phyloP scores from a whole-genome alignment of 2,888 invertebrate species.

The Nysson spinosus region DNA sequence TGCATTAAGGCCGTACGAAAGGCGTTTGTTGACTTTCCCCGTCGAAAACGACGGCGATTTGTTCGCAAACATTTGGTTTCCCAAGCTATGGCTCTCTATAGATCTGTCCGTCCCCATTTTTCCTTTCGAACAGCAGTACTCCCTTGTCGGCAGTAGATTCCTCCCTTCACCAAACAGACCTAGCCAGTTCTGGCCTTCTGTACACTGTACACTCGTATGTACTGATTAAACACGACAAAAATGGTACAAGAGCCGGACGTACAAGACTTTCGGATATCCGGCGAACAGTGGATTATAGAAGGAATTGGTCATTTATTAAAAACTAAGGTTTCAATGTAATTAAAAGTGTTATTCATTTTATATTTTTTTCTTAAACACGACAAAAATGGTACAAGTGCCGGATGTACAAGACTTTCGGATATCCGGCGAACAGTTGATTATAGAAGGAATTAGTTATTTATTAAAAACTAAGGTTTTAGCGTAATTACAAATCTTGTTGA shows the following conservation, averaged over 20 bases:
- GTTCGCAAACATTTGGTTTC: slow-evolving; percentile 61
- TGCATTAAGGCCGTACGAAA: slow-evolving; percentile 48
- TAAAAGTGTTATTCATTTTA: too few species aligned
- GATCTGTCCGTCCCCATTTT: slow-evolving; percentile 51
- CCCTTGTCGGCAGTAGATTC: slow-evolving; percentile 3
- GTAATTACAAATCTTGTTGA: too few species aligned
- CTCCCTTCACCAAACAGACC: slow-evolving; percentile 16
- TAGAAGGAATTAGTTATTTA: too few species aligned
- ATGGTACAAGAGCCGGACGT: slow-evolving; percentile 16
- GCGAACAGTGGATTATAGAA: too few species aligned
- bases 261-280: slow-evolving; percentile 16
- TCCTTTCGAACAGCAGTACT: slow-evolving; percentile 25
- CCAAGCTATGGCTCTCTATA: slow-evolving; percentile 40
- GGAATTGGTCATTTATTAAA: too few species aligned
- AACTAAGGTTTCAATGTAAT: too few species aligned
- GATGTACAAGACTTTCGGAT: too few species aligned
- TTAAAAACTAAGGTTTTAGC: too few species aligned
- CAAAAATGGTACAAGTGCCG: too few species aligned
- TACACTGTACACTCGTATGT: background rate
- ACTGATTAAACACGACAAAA: slow-evolving; percentile 45
- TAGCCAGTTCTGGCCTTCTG: background rate
- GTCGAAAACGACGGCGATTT: slow-evolving; percentile 59
- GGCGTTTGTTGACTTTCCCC: slow-evolving; percentile 58
- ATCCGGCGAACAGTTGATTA: too few species aligned
- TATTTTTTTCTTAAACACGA: too few species aligned